Percentiles rank a stretch among this genome's conserved stretches.
Evolutionary conservation across 2,888 invertebrate species (phyloP).

Genomic region (Limnephilus marmoratus): DNA sequence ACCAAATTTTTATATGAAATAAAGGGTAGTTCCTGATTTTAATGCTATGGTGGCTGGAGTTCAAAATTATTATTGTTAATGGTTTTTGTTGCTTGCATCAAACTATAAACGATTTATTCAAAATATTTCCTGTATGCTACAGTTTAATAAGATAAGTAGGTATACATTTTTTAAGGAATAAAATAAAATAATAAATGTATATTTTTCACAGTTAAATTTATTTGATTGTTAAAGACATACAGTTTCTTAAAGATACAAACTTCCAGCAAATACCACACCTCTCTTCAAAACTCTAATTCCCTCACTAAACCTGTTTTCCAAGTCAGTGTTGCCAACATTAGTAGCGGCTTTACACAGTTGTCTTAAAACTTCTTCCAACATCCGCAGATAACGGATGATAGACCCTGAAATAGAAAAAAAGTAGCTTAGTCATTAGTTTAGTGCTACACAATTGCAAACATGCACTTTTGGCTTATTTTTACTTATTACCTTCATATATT

Average conservation of each 20-base stretch:
- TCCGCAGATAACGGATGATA: slow-evolving; percentile 91
- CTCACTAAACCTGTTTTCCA: slow-evolving; percentile 97
- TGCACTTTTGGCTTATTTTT: not conserved
- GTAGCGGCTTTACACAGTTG: slow-evolving; percentile 98
- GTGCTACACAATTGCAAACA: not conserved
- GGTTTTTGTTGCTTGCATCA: no score
- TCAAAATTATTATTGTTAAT: no score
- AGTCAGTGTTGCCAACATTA: slow-evolving; percentile 97
- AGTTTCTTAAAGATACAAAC: slow-evolving; percentile 88
- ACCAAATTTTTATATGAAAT: no score
- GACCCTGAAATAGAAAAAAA: slow-evolving; percentile 72
- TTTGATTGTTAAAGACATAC: slow-evolving; percentile 82
- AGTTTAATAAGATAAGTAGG: no score
- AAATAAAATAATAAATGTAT: no score
- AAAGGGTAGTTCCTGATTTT: no score
- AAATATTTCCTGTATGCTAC: no score
- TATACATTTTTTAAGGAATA: no score
- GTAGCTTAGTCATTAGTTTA: slow-evolving; percentile 1
- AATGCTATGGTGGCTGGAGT: no score
- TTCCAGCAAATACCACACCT: slow-evolving; percentile 99
- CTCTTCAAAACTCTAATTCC: slow-evolving; percentile 94
- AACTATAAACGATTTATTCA: no score
- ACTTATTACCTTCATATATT: slow-evolving; percentile 89
- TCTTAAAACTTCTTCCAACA: slow-evolving; percentile 95
- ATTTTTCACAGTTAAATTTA: no score